Evolutionary conservation across 2,113 vertebrate genomes (phyloP), one percentile per base, ranked within the genome.

Genomic region (Psammodynastes pulverulentus): DNA sequence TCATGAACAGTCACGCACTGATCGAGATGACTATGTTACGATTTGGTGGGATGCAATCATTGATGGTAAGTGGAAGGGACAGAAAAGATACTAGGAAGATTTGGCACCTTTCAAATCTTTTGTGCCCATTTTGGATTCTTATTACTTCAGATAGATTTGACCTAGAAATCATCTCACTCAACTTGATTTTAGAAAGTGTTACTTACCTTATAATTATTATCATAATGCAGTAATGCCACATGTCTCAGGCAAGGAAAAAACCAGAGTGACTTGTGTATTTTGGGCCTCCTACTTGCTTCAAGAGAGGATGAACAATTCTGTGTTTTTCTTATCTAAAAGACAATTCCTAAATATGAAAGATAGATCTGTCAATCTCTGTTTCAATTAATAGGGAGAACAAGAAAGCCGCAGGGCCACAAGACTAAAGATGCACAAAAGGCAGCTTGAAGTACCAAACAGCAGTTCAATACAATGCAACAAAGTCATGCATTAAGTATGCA

Each of bases 1-100:
- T 92, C 99, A 99, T 0, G 99, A 99, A 89, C 99, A 99, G 95
- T 99, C 99, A 0, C 97, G 98, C 88, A 98, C 91, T 3, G 99
- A 99, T 96, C 96, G 98, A 4, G 98, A 99, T 93, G 98, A 99
- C 95, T 99, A 99, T 0, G 98, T 99, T 26, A 96, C 96, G 29
- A 99, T 99, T 94, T 98, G 98, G 98, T 98, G 99, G 96, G 94
- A 98, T 85, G 95, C 98, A 96, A 98, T 99, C 89, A 90, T 93
- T 91, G 2, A 95, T 95, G 98, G 98, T 99, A 43, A 46, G 97
- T 96, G 93, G 26, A 86, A 86, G 13, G 43, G 23, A 24, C 26
- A 29, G 46, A 49, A 86, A 86, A 86, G 85, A 5, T 86, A 49
- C 46, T 48, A 29, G 46, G 84, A 45, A 79, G n/a, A 43, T 43